phyloP scores from a whole-genome alignment of 2,888 invertebrate species.

The Atethmia centrago region DNA sequence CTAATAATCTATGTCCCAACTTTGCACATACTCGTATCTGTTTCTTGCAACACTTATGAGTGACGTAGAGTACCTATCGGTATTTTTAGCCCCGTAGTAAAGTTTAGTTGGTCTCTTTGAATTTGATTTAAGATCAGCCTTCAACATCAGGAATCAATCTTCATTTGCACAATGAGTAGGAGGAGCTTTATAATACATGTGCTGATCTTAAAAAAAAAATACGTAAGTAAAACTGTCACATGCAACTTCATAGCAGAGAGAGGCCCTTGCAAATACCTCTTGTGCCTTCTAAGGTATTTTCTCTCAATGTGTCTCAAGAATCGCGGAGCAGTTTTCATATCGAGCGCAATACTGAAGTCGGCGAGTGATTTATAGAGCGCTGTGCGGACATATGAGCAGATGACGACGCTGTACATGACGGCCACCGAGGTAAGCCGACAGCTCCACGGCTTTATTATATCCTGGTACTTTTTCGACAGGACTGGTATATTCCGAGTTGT shows the following conservation, averaged over 20 bases:
- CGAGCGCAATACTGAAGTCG: constrained; percentile 69
- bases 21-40: background rate
- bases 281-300: constrained; percentile 11
- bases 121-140: constrained; percentile 23
- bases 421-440: constrained; percentile 50
- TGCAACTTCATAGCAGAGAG: background rate
- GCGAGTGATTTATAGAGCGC: constrained; percentile 81
- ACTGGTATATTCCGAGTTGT: constrained; percentile 1
- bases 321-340: constrained; percentile 82
- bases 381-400: constrained; percentile 74
- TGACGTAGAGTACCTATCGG: background rate
- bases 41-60: background rate
- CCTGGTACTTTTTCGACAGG: constrained; percentile 32
- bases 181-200: background rate
- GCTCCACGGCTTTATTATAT: constrained; percentile 56
- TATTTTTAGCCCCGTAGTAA: too few species aligned
- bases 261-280: background rate
- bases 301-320: constrained; percentile 65
- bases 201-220: background rate
- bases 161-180: constrained; percentile 17
- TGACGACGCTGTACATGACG: constrained; percentile 55
- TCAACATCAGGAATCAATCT: background rate
- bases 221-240: background rate
- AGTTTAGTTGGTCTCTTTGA: background rate
- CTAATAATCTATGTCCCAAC: background rate